Base-by-base conservation (phyloP, 2,113 vertebrate genomes). In the Tragelaphus buxtoni region DNA sequence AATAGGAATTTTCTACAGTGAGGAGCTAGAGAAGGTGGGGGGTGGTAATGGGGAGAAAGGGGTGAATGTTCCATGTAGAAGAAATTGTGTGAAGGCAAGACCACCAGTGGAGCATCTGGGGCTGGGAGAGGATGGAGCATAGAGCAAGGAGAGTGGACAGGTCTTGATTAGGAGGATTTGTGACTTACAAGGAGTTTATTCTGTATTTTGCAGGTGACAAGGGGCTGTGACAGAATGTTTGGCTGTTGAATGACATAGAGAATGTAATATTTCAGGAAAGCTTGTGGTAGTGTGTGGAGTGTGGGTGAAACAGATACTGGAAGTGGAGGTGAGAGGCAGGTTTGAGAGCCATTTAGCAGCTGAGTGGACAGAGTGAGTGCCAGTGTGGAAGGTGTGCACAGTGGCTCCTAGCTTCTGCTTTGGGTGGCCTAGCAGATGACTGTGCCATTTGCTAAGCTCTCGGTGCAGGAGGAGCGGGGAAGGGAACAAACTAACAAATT, bases 91-190 rank as follows among this genome's bases (percentile, higher is more conserved):
- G 9, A 79, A 49, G 65, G n/a, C 32, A 77, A 35, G 60, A 49
- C 26, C 32, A 13, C 9, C 4, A 22, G 5, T 10, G 39, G 60
- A 56, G 9, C 0, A 0, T 8, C 2, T 0, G 18, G 24, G 24
- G 4, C 3, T 30, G 39, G n/a, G 4, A 3, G 30, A 56, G 18
- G 24, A 30, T 0, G n/a, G 22, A 14, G 5, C 12, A 2, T 0
- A 18, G 81, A 65, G n/a, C 42, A n/a, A 35, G 74, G 60, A 56
- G 35, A 69, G 22, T 17, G 65, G 61, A 26, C 7, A 7, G 35
- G n/a, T 22, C 20, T 32, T 22, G 39, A 20, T 47, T 55, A 35
- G 53, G 80, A 79, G 77, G 42, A 39, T 17, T 22, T 22, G 22
- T 79, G 26, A 39, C 7, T 53, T 9, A 47, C 9, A 42, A 35